Evolutionary conservation across 2,888 invertebrate genomes (phyloP).

Genomic region (Limenitis camilla): DNA sequence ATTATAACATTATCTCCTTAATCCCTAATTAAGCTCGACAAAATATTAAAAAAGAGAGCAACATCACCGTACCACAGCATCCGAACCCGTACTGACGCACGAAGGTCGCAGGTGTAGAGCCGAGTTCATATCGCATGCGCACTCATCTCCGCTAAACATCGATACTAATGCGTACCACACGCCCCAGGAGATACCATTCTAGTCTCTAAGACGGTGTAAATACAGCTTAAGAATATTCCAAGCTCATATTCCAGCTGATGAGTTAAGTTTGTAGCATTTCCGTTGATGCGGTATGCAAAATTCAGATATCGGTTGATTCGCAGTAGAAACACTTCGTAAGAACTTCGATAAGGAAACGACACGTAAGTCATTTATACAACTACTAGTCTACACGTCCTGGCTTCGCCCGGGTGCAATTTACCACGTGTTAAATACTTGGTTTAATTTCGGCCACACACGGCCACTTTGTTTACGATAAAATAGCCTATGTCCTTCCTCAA

Average conservation of each 20-base stretch:
- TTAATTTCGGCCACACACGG: no score
- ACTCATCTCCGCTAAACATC: constrained; percentile 28
- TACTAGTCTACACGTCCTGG: no score
- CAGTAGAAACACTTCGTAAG: constrained; percentile 13
- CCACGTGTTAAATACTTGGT: no score
- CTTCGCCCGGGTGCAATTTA: no score
- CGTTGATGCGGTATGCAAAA: constrained; percentile 33
- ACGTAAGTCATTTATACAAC: no score
- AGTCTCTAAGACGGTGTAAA: constrained; percentile 21
- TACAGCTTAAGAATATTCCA: constrained; percentile 8
- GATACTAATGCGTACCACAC: constrained; percentile 24
- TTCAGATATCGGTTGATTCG: constrained; percentile 31
- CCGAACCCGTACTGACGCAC: constrained; percentile 33
- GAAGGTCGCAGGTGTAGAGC: constrained; percentile 43
- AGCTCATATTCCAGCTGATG: neutral
- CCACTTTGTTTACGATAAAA: no score
- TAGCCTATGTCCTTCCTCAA: no score
- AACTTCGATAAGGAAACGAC: no score
- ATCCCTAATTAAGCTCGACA: neutral
- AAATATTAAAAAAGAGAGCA: neutral
- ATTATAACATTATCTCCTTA: no score
- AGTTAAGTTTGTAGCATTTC: constrained; percentile 21
- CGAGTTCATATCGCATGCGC: constrained; percentile 54
- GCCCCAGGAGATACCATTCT: constrained; percentile 19
- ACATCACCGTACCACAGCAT: constrained; percentile 16